These are phyloP conservation scores for Rapana venosa DNA, from an alignment of 2,888 invertebrate species.

Conservation along the genomic window DNA sequence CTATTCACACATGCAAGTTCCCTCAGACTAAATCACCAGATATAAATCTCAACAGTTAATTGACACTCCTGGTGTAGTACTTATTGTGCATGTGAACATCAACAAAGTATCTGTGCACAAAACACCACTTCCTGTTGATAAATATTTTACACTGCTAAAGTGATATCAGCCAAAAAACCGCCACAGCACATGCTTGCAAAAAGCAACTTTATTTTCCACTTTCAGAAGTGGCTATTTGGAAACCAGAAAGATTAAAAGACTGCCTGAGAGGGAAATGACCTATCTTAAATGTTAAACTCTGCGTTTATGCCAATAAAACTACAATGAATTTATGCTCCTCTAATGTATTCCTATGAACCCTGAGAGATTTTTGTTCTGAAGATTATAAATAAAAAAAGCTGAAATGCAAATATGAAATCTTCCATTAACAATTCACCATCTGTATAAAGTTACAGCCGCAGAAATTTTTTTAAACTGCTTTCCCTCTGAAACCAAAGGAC, in stretches of 20 bases:
- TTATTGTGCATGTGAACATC: not conserved
- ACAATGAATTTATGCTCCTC: too few species aligned
- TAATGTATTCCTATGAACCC: too few species aligned
- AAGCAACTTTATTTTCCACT: not conserved
- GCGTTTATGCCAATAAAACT: not conserved
- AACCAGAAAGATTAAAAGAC: not conserved
- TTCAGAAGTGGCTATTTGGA: not conserved
- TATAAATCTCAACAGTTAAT: too few species aligned
- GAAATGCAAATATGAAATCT: too few species aligned
- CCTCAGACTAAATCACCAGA: too few species aligned
- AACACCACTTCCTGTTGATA: not conserved
- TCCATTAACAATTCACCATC: too few species aligned
- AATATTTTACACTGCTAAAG: not conserved
- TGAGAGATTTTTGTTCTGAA: too few species aligned
- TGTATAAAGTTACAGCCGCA: too few species aligned
- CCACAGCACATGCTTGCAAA: not conserved
- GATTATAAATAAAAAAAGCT: too few species aligned
- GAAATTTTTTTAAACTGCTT: too few species aligned
- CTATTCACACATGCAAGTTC: too few species aligned
- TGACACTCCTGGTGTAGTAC: not conserved
- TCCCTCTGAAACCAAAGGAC: too few species aligned
- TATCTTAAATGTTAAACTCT: not conserved
- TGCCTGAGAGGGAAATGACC: constrained; percentile 3
- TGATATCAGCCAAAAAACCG: not conserved
- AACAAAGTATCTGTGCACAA: not conserved